Conservation (phyloP, 2,113 vertebrate genomes). For the Psittacula cyanocephala region DNA sequence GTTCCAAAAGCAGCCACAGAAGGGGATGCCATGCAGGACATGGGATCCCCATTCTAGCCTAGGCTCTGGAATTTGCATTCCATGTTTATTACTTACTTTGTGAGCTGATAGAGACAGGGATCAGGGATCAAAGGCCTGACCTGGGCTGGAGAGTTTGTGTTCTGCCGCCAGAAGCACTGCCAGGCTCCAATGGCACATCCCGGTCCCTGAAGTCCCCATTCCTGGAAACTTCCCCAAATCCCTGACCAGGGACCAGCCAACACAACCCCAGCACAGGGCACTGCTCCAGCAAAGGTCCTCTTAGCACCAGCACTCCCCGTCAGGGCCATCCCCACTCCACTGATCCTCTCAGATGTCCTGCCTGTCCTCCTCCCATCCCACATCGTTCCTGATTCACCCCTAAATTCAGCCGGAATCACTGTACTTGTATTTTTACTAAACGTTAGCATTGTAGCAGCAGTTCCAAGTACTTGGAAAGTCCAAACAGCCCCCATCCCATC, state of each 20-base stretch:
- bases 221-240: background rate
- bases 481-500: background rate
- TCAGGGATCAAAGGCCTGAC: background rate
- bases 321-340: background rate
- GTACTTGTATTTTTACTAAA: background rate
- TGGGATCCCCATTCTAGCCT: fast-evolving
- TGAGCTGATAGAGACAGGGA: fast-evolving
- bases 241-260: background rate
- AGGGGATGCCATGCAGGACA: background rate
- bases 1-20: background rate
- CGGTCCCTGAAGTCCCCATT: fast-evolving
- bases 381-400: fast-evolving
- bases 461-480: background rate
- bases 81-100: background rate
- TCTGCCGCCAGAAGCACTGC: background rate
- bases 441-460: background rate
- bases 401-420: background rate
- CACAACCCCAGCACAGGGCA: fast-evolving
- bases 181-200: fast-evolving
- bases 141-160: background rate
- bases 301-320: fast-evolving
- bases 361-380: background rate
- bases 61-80: background rate
- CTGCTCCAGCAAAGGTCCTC: background rate
- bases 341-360: background rate